Evolutionary conservation across 2,888 invertebrate genomes (phyloP).

Genomic region (Pyrocoelia pectoralis): DNA sequence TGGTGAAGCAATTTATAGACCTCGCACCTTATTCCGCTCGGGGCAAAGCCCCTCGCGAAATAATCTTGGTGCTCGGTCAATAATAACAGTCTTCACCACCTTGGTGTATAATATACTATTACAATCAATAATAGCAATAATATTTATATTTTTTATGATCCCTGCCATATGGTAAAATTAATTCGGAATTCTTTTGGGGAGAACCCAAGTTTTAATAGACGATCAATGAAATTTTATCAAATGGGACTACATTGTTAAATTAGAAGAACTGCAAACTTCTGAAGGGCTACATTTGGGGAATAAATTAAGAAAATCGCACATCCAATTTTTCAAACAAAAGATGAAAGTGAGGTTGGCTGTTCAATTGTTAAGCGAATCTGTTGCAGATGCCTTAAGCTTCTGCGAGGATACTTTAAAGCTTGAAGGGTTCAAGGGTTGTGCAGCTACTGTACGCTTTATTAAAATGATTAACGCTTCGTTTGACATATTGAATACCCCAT

Average conservation of each 20-base stretch:
- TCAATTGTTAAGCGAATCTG: neutral
- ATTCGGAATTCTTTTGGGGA: constrained; percentile 19
- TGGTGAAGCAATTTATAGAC: too few species aligned
- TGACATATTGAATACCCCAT: neutral
- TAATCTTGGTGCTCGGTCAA: too few species aligned
- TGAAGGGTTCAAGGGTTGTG: neutral
- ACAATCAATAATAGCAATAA: neutral
- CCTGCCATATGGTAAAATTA: constrained; percentile 28
- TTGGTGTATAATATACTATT: too few species aligned
- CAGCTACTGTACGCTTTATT: neutral
- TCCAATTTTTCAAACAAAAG: neutral
- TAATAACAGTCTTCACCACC: too few species aligned
- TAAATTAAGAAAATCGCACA: neutral
- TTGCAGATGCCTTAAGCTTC: neutral
- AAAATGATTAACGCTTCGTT: neutral
- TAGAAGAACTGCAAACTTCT: constrained; percentile 23
- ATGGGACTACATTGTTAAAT: constrained; percentile 26
- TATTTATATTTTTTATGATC: constrained; percentile 18
- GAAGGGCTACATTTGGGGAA: constrained; percentile 35
- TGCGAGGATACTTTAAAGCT: neutral
- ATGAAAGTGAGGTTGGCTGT: neutral
- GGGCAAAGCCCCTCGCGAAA: too few species aligned
- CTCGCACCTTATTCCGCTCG: too few species aligned
- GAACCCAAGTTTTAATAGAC: constrained; percentile 19
- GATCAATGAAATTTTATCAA: constrained; percentile 16